Evolutionary conservation across 2,888 invertebrate genomes (phyloP).

Genomic region (Crossocerus cetratus): DNA sequence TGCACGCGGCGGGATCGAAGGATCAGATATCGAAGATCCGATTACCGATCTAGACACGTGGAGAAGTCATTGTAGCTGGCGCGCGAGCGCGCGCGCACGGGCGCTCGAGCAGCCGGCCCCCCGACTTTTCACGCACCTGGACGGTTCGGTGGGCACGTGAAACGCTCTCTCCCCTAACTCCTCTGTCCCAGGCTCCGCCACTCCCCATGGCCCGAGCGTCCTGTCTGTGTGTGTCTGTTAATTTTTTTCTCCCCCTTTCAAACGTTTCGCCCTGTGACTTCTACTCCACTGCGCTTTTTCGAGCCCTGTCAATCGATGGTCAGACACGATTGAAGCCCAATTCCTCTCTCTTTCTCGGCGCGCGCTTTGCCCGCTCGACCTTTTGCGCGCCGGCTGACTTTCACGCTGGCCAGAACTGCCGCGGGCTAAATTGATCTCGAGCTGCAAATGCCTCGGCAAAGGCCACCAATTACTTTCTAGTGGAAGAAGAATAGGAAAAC

Average conservation of each 20-base stretch:
- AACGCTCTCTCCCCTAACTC: constrained; percentile 35
- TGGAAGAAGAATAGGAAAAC: background rate
- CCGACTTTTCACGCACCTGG: constrained; percentile 65
- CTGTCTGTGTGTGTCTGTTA: constrained; percentile 47
- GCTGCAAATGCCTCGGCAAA: no score
- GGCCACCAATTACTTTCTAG: no score
- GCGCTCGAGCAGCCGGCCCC: constrained; percentile 51
- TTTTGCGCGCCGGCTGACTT: no score
- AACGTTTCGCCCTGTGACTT: constrained; percentile 35
- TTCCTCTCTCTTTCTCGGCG: background rate
- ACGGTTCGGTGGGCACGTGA: constrained; percentile 27
- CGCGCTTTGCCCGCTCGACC: no score
- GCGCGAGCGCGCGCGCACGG: no score
- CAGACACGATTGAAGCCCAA: constrained; percentile 37
- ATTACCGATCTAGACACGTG: constrained; percentile 36
- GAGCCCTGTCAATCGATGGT: constrained; percentile 30
- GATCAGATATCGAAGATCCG: constrained; percentile 38
- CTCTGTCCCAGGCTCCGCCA: constrained; percentile 38
- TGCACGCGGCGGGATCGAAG: constrained; percentile 10
- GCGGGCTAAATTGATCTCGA: no score
- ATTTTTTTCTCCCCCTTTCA: constrained; percentile 49
- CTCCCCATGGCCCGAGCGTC: constrained; percentile 33
- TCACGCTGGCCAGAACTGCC: no score
- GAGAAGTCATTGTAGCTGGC: constrained; percentile 53
- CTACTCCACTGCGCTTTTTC: constrained; percentile 44